Evolutionary conservation across 2,113 vertebrate genomes (phyloP).

Genomic region (Pomatostomus ruficeps): DNA sequence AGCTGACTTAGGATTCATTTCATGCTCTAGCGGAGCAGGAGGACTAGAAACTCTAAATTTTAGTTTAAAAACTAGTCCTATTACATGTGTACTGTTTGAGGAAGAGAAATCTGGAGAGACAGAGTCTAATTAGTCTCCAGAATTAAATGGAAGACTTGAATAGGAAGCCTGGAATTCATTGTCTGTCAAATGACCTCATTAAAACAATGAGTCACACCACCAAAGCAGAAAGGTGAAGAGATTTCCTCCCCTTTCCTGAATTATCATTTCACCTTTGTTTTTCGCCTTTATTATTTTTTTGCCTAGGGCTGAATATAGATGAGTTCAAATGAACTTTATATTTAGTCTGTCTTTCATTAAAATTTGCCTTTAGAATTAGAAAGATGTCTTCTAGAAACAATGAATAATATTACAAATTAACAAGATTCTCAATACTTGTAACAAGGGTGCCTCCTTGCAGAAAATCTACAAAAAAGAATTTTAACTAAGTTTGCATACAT

Average conservation of each 20-base stretch:
- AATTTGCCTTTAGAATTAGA: neutral
- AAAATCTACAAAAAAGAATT: neutral
- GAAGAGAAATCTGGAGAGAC: neutral
- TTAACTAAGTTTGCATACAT: neutral
- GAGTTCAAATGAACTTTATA: neutral
- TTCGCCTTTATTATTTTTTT: neutral
- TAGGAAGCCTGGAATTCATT: constrained; percentile 1
- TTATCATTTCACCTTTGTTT: constrained; percentile 12
- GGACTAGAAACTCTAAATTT: neutral
- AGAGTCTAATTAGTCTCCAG: constrained; percentile 1
- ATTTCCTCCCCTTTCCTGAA: neutral
- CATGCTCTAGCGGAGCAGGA: neutral
- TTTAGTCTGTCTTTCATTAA: neutral
- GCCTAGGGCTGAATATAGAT: neutral
- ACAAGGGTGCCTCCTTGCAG: neutral
- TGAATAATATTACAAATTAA: neutral
- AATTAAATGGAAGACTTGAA: constrained; percentile 28
- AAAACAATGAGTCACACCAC: neutral
- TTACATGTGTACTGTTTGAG: neutral
- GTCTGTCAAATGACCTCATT: constrained; percentile 27
- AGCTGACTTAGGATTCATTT: neutral
- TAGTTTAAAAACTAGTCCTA: neutral
- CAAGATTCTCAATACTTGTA: neutral
- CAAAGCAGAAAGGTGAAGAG: neutral
- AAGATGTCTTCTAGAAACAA: neutral